Percentiles rank a stretch among this genome's conserved stretches.
phyloP scores from a whole-genome alignment of 2,888 invertebrate genomes.

The Aspidiotus rigidus region DNA sequence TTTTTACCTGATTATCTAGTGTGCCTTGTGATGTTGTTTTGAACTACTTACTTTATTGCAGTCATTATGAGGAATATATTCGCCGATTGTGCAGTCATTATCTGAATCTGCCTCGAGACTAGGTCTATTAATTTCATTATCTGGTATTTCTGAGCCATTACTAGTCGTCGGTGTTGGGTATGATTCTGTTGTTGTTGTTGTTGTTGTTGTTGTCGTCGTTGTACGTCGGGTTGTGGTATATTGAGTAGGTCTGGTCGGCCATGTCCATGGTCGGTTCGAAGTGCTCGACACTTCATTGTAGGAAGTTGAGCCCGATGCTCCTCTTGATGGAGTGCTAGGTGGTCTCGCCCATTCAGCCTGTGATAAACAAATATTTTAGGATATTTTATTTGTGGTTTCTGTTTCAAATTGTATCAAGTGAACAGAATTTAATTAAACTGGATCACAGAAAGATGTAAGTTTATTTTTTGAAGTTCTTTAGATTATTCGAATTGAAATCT shows the following conservation, averaged over 20 bases:
- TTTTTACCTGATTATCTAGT: too few relatives aligned
- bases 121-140: slow-evolving; percentile 10
- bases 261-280: not conserved
- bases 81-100: slow-evolving; percentile 46
- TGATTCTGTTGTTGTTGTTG: slow-evolving; percentile 19
- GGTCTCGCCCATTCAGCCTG: slow-evolving; percentile 40
- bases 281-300: not conserved
- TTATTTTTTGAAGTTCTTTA: too few relatives aligned
- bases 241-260: not conserved
- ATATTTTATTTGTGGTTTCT: too few relatives aligned
- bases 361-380: too few relatives aligned
- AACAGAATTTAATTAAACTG: too few relatives aligned
- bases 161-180: slow-evolving; percentile 3
- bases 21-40: too few relatives aligned
- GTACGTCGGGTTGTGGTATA: slow-evolving; percentile 12
- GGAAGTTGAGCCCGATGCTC: not conserved
- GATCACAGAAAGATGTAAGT: too few relatives aligned
- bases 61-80: slow-evolving; percentile 51
- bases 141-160: slow-evolving; percentile 1
- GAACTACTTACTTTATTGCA: slow-evolving; percentile 48
- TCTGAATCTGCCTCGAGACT: not conserved
- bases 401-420: too few relatives aligned
- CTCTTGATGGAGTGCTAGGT: slow-evolving; percentile 37
- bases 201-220: slow-evolving; percentile 22
- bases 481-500: too few relatives aligned